phyloP scores from a whole-genome alignment of 92 coral and sea anemone species.

The Nematostella vectensis region DNA sequence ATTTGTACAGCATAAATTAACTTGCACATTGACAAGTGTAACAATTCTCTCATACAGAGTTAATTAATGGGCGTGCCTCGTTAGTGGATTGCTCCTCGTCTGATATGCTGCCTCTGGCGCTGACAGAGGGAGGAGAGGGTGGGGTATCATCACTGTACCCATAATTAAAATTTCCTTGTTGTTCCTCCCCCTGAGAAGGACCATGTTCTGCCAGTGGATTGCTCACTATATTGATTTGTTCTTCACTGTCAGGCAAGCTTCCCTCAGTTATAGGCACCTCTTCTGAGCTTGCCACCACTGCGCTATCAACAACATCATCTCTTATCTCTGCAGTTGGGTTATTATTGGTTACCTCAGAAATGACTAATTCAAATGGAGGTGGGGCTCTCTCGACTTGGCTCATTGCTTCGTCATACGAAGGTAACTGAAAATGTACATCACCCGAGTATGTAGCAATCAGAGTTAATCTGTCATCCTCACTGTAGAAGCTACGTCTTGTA shows the following conservation, averaged over 20 bases:
- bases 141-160: background rate
- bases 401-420: conserved; percentile 96
- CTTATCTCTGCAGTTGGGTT: conserved; percentile 1
- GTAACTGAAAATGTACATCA: conserved; percentile 76
- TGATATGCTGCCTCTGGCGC: conserved; percentile 9
- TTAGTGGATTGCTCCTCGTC: conserved; percentile 21
- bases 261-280: background rate
- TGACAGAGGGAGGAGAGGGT: background rate
- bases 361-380: conserved; percentile 78
- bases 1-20: no score
- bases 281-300: background rate
- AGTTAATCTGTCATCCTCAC: conserved; percentile 89
- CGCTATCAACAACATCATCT: background rate
- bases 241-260: background rate
- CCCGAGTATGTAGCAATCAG: conserved; percentile 74
- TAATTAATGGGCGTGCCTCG: conserved; percentile 23
- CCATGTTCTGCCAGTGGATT: conserved; percentile 33
- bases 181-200: background rate
- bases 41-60: background rate
- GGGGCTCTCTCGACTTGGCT: conserved; percentile 74
- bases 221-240: conserved; percentile 35
- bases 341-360: conserved; percentile 14
- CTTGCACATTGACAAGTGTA: no score
- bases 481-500: conserved; percentile 55
- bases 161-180: no score